Conservation (phyloP, 2,888 invertebrate species). For the Drymonia ruficornis region DNA sequence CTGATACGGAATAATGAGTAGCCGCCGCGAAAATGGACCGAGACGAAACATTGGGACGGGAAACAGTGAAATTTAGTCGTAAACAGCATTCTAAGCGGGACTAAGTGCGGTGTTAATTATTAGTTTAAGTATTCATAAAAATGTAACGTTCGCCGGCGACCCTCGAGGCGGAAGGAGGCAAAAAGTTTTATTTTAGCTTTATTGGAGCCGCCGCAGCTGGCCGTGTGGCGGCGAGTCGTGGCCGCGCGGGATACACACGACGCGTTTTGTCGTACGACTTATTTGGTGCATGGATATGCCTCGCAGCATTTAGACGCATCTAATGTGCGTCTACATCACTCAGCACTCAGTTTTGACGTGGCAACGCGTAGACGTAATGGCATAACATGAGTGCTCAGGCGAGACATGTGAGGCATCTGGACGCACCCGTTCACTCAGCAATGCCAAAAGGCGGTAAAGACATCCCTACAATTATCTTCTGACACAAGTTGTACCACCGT, state of each 20-base stretch:
- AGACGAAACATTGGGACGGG: constrained; percentile 29
- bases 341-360: too few relatives aligned
- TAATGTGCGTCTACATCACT: too few relatives aligned
- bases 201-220: constrained; percentile 58
- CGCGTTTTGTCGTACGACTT: neutral
- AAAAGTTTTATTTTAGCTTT: constrained; percentile 59
- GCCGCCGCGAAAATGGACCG: constrained; percentile 59
- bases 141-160: constrained; percentile 47
- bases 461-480: too few relatives aligned
- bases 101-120: constrained; percentile 73
- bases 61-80: constrained; percentile 63
- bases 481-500: too few relatives aligned
- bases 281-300: too few relatives aligned
- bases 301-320: too few relatives aligned
- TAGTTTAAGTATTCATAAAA: constrained; percentile 76
- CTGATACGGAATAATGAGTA: constrained; percentile 63
- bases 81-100: constrained; percentile 68
- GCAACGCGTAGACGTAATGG: too few relatives aligned
- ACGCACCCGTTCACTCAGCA: too few relatives aligned
- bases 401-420: too few relatives aligned
- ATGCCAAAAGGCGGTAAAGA: too few relatives aligned
- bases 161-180: constrained; percentile 50
- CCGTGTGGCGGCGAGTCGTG: constrained; percentile 40
- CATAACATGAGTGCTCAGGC: too few relatives aligned
- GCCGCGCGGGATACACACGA: constrained; percentile 8